phyloP scores from a whole-genome alignment of 2,113 vertebrate genomes.

The Opisthocomus hoazin region DNA sequence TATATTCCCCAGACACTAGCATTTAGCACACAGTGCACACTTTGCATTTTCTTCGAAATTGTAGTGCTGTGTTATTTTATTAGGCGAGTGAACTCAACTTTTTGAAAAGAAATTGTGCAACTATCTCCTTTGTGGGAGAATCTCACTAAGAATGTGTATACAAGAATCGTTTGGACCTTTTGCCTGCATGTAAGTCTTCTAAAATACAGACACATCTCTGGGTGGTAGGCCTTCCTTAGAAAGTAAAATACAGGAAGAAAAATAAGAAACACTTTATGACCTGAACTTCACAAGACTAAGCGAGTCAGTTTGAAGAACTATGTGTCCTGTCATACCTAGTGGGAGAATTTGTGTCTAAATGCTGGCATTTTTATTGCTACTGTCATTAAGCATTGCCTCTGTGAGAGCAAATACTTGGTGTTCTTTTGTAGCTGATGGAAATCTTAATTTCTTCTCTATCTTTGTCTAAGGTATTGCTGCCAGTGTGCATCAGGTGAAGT shows the following conservation, averaged over 20 bases:
- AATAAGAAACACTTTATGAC: background rate
- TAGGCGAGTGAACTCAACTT: background rate
- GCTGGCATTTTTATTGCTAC: rapidly evolving
- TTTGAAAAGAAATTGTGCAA: background rate
- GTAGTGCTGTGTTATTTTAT: background rate
- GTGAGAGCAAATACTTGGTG: background rate
- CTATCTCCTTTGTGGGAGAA: background rate
- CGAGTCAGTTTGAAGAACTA: background rate
- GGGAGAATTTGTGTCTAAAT: background rate
- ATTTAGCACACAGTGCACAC: background rate
- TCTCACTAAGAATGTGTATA: background rate
- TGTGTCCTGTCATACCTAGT: background rate
- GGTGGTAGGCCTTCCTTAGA: background rate
- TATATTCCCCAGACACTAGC: background rate
- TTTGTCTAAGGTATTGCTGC: conserved; percentile 14
- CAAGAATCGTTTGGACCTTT: background rate
- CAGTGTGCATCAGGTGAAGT: background rate
- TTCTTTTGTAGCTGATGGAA: background rate
- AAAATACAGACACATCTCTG: background rate
- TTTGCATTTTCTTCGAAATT: background rate
- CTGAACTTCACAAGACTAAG: background rate
- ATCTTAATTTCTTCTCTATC: background rate
- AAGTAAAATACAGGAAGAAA: background rate
- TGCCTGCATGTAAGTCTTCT: background rate
- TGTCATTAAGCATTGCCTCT: background rate